Base-by-base conservation (phyloP, 2,797 vertebrate genomes). In the Paedocypris micromegethes region DNA sequence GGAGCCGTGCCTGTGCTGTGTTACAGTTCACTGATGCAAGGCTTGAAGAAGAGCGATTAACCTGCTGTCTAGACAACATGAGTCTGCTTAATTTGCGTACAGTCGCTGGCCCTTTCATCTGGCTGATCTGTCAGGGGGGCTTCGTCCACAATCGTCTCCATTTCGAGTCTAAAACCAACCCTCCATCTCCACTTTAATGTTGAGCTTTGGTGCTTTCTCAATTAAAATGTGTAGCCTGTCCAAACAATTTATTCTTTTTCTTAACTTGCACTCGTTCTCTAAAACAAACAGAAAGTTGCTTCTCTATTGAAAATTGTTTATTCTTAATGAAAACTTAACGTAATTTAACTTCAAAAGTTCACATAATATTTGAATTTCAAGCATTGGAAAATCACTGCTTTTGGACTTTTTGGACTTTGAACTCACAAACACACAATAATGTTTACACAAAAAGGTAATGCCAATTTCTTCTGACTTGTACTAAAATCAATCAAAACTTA, bases 21-120 rank as follows among this genome's bases (percentile, higher is more conserved):
- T 74, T 69, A 70, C 72, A 74, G 69, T 63, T 63, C 77, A 68
- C 49, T 73, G 69, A 77, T 70, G 68, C 69, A 57, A 23, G 54
- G 61, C 64, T 69, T 64, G 64, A 76, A 72, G 72, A 64, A 70
- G 74, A 69, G 62, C 60, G 73, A 77, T 77, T 75, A 79, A 70
- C 74, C 68, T 66, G 68, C 75, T 62, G 77, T 80, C 80, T 81
- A 79, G 81, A 79, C 80, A 74, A 76, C 69, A 72, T 70, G 72
- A 79, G 78, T 74, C 77, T 54, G 69, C 73, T 68, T 77, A 83
- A 80, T 72, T 78, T 68, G 64, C 68, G 64, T 66, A 59, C 75
- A 72, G 76, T 68, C 68, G 9, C 66, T 68, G 46, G 59, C 58
- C 76, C 75, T 81, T 78, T 81, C 75, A 80, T 81, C 75, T 77